Base-by-base conservation (phyloP, 2,888 invertebrate species). In the Ceraclea dissimilis region DNA sequence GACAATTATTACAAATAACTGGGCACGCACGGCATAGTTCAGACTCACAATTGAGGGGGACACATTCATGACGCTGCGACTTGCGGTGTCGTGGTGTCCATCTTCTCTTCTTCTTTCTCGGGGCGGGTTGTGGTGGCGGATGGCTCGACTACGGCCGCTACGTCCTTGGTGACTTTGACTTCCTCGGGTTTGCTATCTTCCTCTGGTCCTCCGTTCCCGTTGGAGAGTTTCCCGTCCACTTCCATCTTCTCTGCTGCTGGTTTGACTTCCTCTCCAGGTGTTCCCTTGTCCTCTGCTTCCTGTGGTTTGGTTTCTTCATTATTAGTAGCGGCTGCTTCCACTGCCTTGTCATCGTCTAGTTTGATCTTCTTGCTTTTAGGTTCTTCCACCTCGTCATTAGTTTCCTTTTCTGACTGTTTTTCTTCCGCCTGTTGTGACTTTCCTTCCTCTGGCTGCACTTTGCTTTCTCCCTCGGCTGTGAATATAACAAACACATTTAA, bases 261-360 rank as follows among this genome's bases (percentile, higher is more conserved):
- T 52, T 65, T 65, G 16, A 39, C 8, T 39, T 39, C 39, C 16
- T 39, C 39, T 16, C 60, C 60, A 16, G 70, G 70, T 73, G 73
- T 20, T 39, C 8, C 33, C 39, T 51, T 51, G 16, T 22, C 49
- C 26, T 49, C 49, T 8, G 4, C 26, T 31, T 49, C 17, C 51
- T 18, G 13, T 51, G 17, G 66, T 60, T 71, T 70, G 16, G 66
- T 60, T 47, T 66, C 67, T 34, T 66, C 39, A n/a, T 13, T 65
- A 61, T 20, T 63, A 62, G 44, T 13, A 31, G 66, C 64, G 33
- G 68, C 67, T 1, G 39, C 49, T 34, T 48, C 22, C 39, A 34
- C 33, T 46, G 22, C 52, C 10, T 52, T 20, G 1, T 54, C 18
- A 13, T 1, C 43, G 16, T 57, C 54, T 13, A 57, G 34, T 26